Base-by-base conservation (phyloP, 1,140 invertebrate genomes). In the Drosophila varians region DNA sequence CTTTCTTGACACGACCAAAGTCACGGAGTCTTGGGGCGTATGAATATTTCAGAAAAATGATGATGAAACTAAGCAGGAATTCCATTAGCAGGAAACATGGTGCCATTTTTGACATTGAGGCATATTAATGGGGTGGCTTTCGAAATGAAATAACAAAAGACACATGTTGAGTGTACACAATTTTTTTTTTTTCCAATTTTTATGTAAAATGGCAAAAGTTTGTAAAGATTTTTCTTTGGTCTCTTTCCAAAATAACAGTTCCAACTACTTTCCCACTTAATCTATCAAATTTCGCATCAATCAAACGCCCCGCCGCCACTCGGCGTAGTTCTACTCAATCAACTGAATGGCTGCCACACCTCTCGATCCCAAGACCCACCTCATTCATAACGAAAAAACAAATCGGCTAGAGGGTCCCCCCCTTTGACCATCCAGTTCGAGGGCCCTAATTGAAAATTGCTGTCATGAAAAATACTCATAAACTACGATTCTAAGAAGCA, bases 361-460 rank as follows among this genome's bases (percentile, higher is more conserved):
- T 74, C 42, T 64, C 46, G 65, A 58, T 70, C 65, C 12, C n/a
- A 21, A 40, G 42, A 60, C 28, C 54, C 28, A 64, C 60, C 60
- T 64, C 60, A 16, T 21, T 42, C 26, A 21, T 38, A 23, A 21
- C 31, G n/a, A 31, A n/a, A 11, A 31, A 9, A 31, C n/a, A n/a
- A n/a, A n/a, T n/a, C n/a, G n/a, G 3, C 28, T 9, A 31, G 11
- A 31, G 28, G n/a, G n/a, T 31, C 23, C 40, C 47, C 25, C 34
- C 48, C 56, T 16, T 23, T 19, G 34, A 31, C 31, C 54, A 45
- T 28, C 31, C 65, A 51, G 11, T 34, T 23, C 21, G 43, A 53
- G 55, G 68, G 61, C 58, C 77, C 61, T 84, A 83, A 83, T 83
- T 83, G 79, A 83, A 84, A 86, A 83, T 83, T 84, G 80, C 71